Evolutionary conservation across 2,113 vertebrate species (phyloP).

Genomic region (Campylomormyrus numenius): DNA sequence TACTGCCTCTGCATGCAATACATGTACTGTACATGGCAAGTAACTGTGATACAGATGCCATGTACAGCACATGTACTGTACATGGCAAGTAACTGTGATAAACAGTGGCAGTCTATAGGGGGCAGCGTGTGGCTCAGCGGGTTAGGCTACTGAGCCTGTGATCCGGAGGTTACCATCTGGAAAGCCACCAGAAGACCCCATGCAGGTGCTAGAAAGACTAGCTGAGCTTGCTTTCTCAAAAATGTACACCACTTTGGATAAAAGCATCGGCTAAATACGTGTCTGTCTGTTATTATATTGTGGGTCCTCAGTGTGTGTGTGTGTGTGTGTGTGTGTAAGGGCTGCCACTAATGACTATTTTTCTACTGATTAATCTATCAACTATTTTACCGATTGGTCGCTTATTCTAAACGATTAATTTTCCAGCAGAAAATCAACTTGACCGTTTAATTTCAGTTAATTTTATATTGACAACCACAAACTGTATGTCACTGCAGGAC

Average conservation of each 20-base stretch:
- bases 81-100: not conserved
- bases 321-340: not conserved
- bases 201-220: not conserved
- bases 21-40: not conserved
- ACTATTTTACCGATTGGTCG: no score
- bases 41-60: not conserved
- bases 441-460: no score
- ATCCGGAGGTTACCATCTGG: not conserved
- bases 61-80: not conserved
- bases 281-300: no score
- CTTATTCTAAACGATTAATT: no score
- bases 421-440: no score
- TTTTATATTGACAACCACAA: no score
- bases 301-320: not conserved
- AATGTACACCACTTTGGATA: not conserved
- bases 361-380: no score
- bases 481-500: no score
- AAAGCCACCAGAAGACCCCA: not conserved
- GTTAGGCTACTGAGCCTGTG: not conserved
- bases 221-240: not conserved
- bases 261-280: not conserved
- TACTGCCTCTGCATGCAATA: not conserved
- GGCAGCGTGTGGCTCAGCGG: not conserved
- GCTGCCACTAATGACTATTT: no score
- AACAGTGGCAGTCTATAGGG: not conserved